Base-by-base conservation (phyloP, 2,888 invertebrate species). In the Amphipyra berbera region DNA sequence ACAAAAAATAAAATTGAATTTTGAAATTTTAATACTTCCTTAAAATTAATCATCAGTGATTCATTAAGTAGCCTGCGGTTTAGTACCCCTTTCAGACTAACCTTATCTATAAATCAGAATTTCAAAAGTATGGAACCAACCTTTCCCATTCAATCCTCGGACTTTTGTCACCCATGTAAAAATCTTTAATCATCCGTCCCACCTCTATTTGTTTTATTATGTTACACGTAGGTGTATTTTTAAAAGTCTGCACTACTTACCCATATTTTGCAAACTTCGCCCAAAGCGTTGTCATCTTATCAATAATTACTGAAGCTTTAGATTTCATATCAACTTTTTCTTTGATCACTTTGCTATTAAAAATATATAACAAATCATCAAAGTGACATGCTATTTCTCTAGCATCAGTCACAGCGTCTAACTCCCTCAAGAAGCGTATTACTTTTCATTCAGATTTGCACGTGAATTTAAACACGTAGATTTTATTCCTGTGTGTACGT, bases 221-320 rank as follows among this genome's bases (percentile, higher is more conserved):
- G n/a, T 38, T 15, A 12, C n/a, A 42, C 10, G 10, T 49, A 37
- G n/a, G 4, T 33, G 35, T 13, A 9, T 47, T 14, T 33, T 33
- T 35, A 5, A 3, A 47, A 3, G 15, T 7, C 8, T 33, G 12
- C 1, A 8, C 33, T 33, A 73, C 83, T 81, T 68, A 88, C 88
- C 87, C 87, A 55, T 73, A 73, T 75, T 85, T 87, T 6, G 83
- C 85, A 67, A 88, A 87, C 33, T 87, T 85, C 0, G 87, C 83
- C 86, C 85, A 88, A 7, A 88, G 73, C 56, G 74, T 83, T 0
- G 81, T 80, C 1, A 83, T 63, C 42, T 73, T 82, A 21, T 83
- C 65, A 10, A 88, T 84, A 61, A 84, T 71, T 44, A 77, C 49
- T 44, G 73, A 85, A 10, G 78, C 74, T 54, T 76, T 67, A 0